Evolutionary conservation across 2,113 vertebrate genomes (phyloP), one percentile per base, ranked within the genome.

Genomic region (Amphiprion ocellaris): DNA sequence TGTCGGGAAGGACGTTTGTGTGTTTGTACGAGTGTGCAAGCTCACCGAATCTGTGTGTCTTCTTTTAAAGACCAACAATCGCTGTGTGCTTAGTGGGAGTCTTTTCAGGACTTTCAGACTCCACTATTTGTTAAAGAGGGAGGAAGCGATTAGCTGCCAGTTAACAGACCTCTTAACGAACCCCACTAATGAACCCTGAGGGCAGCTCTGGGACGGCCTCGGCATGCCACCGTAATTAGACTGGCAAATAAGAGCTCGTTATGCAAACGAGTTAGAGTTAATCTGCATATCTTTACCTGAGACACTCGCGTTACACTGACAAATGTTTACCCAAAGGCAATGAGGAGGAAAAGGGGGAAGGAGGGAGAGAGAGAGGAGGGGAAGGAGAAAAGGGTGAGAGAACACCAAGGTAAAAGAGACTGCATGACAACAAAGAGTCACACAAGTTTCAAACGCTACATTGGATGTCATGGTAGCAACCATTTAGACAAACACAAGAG

Each of bases 261-360:
- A 93, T 92, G 89, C 89, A 87, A 92, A 92, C 53, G 63, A 82
- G 77, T 87, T 69, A 5, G 68, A 78, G 88, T 85, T 88, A 79
- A 92, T 92, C 81, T 91, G 88, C 90, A 90, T 92, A 91, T 90
- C 87, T 89, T 87, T 89, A 92, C 89, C 90, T 87, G 91, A 90
- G 85, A 91, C 87, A 72, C 76, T 81, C 4, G n/a, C 5, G 54
- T 65, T 79, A 73, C 77, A 71, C 66, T 75, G 86, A 87, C 87
- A 85, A 89, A 73, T 81, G 84, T 90, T 91, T 90, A 90, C 79
- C 85, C 83, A 85, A 79, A 77, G 86, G 90, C 86, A 81, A 49
- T 0, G 53, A 81, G 82, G 69, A 71, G 75, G 53, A 74, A 75
- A 56, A 81, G 75, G 47, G 72, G 62, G 80, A 63, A 11, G 58